Evolutionary conservation across 2,113 vertebrate genomes (phyloP).

Genomic region (Sminthopsis crassicaudata): DNA sequence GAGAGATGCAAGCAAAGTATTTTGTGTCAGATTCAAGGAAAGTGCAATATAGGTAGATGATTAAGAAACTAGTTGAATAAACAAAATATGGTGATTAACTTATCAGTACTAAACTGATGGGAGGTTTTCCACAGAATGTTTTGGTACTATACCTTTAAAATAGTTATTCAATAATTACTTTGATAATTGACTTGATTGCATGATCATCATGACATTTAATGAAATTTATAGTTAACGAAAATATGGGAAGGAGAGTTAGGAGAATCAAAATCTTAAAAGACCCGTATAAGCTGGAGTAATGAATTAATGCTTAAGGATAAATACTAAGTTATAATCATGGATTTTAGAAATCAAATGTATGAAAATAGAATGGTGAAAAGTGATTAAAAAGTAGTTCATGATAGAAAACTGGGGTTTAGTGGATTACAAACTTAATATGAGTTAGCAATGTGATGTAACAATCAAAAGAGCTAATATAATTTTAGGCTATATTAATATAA

Average conservation of each 20-base stretch:
- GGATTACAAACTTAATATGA: background rate
- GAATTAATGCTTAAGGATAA: background rate
- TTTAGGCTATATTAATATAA: background rate
- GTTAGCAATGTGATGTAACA: background rate
- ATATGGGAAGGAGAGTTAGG: background rate
- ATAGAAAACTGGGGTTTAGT: background rate
- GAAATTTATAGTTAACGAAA: background rate
- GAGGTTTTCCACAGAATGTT: background rate
- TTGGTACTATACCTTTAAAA: background rate
- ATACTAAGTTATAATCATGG: background rate
- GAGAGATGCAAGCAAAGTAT: background rate
- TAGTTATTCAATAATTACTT: background rate
- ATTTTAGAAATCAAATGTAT: background rate
- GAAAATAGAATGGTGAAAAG: background rate
- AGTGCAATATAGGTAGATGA: background rate
- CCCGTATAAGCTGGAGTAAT: background rate
- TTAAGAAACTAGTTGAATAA: background rate
- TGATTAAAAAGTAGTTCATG: background rate
- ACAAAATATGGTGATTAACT: background rate
- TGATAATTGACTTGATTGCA: background rate
- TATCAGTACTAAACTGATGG: background rate
- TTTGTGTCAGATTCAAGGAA: background rate
- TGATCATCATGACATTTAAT: background rate
- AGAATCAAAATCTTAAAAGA: background rate
- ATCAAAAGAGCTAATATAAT: background rate